Base-by-base conservation (phyloP, 2,113 vertebrate species). In the Isurus oxyrinchus region DNA sequence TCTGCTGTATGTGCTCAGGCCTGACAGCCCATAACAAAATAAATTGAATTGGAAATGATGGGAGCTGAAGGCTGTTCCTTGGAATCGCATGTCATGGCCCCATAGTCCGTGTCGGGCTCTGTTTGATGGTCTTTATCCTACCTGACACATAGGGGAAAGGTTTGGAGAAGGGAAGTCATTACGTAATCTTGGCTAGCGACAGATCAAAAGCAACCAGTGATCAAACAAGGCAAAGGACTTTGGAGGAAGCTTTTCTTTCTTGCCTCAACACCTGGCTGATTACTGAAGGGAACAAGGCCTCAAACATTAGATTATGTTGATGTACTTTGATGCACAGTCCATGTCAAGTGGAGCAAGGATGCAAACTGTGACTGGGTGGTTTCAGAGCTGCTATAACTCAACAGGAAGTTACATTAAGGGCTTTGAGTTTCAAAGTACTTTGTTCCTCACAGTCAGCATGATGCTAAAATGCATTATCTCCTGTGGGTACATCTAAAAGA, bases 41-140 rank as follows among this genome's bases (percentile, higher is more conserved):
- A 97, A 97, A 94, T 97, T 98, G 98, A 98, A 98, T 98, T 98
- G 97, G 97, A 98, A 98, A 98, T 98, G 97, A 98, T 98, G 98
- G 97, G 98, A 98, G 98, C 97, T 97, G 91, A 97, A 97, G 97
- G 97, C 97, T 97, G 96, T 98, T 97, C 97, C 27, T 97, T 98
- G 97, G 97, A 97, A 98, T 98, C 97, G 96, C 97, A 97, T 97
- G 97, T 97, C 97, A 96, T 97, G 98, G 98, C 98, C 97, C 31
- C 97, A 97, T 97, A 97, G 98, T 97, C 98, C 97, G 97, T 98
- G 98, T 98, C 98, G 98, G 97, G 96, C 96, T 96, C 97, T 97
- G 98, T 97, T 97, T 98, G 98, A 99, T 97, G 97, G 97, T 97
- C 97, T 98, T 99, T 99, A 98, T 99, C 98, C 98, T 53, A 96